Evolutionary conservation across 2,888 invertebrate species (phyloP).

Genomic region (Malachius bipustulatus): DNA sequence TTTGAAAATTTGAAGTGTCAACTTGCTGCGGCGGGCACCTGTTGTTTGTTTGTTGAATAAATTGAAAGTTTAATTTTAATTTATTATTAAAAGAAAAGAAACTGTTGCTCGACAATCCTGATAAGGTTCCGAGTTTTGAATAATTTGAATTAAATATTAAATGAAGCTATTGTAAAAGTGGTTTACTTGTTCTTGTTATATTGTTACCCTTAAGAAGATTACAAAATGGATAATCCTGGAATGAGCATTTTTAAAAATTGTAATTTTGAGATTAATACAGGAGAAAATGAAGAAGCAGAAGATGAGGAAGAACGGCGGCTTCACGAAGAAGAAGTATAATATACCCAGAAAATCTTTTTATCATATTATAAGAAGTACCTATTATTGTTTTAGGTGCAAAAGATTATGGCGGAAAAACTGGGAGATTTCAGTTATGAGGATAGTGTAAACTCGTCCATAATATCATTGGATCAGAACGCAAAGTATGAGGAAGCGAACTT

Average conservation of each 20-base stretch:
- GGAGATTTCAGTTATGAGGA: slow-evolving; percentile 57
- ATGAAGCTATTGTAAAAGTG: too few species aligned
- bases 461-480: slow-evolving; percentile 22
- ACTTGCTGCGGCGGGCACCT: too few species aligned
- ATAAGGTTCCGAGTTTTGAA: too few species aligned
- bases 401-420: slow-evolving; percentile 53
- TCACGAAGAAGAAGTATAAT: slow-evolving; percentile 50
- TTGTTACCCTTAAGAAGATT: too few species aligned
- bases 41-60: too few species aligned
- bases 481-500: slow-evolving; percentile 22
- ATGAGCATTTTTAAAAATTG: slow-evolving; percentile 60
- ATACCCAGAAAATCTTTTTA: slow-evolving; percentile 2
- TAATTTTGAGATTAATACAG: slow-evolving; percentile 51
- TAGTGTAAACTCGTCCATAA: slow-evolving; percentile 26
- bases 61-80: too few species aligned
- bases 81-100: too few species aligned
- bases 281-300: slow-evolving; percentile 51
- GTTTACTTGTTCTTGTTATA: too few species aligned
- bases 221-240: slow-evolving; percentile 41
- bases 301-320: slow-evolving; percentile 52
- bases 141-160: too few species aligned
- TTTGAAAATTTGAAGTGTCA: too few species aligned
- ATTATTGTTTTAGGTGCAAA: slow-evolving; percentile 44
- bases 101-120: too few species aligned
- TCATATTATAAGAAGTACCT: slow-evolving; percentile 9